These are phyloP conservation scores for Phortica magna DNA, from an alignment of 2,888 invertebrate genomes.

Conservation along the genomic window DNA sequence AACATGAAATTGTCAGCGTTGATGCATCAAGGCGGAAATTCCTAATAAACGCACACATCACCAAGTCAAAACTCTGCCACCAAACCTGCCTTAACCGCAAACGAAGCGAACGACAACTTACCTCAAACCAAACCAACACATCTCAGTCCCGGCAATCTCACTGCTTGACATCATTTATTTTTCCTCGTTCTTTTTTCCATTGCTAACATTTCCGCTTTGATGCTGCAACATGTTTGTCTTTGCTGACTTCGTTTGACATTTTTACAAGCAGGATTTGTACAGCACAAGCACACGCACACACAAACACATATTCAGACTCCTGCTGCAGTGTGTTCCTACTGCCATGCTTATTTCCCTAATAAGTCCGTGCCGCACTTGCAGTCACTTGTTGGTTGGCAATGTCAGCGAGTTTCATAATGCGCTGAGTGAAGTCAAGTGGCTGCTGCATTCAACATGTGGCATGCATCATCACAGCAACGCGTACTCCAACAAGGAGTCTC, in stretches of 20 bases:
- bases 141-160: slow-evolving; percentile 37
- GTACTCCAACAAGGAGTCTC: not conserved
- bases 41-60: slow-evolving; percentile 59
- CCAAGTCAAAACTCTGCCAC: slow-evolving; percentile 13
- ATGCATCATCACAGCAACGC: slow-evolving; percentile 28
- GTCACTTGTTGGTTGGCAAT: not conserved
- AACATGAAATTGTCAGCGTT: slow-evolving; percentile 36
- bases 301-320: not conserved
- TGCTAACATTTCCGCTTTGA: slow-evolving; percentile 36
- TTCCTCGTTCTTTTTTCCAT: not conserved
- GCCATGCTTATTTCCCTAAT: not conserved
- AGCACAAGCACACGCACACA: slow-evolving; percentile 30
- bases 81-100: not conserved
- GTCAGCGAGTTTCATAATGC: not conserved
- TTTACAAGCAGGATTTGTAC: slow-evolving; percentile 46
- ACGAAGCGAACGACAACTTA: not conserved
- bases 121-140: not conserved
- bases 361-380: slow-evolving; percentile 15
- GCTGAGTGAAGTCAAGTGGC: slow-evolving; percentile 26
- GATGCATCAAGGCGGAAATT: slow-evolving; percentile 60
- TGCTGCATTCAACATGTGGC: slow-evolving; percentile 67
- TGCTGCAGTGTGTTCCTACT: not conserved
- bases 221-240: slow-evolving; percentile 54
- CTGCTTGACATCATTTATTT: slow-evolving; percentile 28
- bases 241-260: slow-evolving; percentile 46